Base-by-base conservation (phyloP, 64 coral and sea anemone genomes). In the Orbicella faveolata region DNA sequence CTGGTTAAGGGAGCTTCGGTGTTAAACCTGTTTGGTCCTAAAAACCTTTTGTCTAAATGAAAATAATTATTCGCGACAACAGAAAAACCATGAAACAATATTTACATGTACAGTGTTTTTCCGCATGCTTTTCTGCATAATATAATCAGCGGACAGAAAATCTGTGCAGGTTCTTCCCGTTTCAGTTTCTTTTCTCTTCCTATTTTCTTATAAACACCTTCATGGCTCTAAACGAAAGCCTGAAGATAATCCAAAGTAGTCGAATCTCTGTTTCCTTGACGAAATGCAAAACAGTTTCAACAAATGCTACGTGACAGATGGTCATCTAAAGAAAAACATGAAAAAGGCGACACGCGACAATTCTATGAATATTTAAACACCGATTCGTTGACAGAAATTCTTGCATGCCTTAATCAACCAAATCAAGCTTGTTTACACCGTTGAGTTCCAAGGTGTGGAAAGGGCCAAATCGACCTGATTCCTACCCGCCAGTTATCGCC, bases 341-440 rank as follows among this genome's bases (percentile, higher is more conserved):
- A 63, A 20, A 36, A 81, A 20, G 30, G 36, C n/a, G 36, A 63
- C 52, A 61, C 25, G 79, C 59, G 9, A 63, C 79, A 73, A 84
- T 72, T 20, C 44, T 36, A 72, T 85, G 82, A 70, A 85, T 85
- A 85, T 85, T 85, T 85, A 53, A 51, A 78, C 17, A 72, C 8
- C 23, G 19, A 65, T 13, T 67, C 39, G 14, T 2, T 26, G 39
- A 30, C 30, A 30, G 30, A 72, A 59, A 30, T 65, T 72, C 23
- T 10, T 37, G 81, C 10, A 39, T 21, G 63, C 23, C 23, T 67
- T 41, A 36, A 17, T 63, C n/a, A 36, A 33, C 54, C 30, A 30
- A 30, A 41, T 30, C 26, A 79, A 30, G 16, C 59, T 15, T 0
- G 16, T 13, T 81, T 17, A 25, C 12, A 26, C 0, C 15, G 19